Conservation (phyloP, 2,113 vertebrate genomes). For the Ptychochromis oligacanthus region DNA sequence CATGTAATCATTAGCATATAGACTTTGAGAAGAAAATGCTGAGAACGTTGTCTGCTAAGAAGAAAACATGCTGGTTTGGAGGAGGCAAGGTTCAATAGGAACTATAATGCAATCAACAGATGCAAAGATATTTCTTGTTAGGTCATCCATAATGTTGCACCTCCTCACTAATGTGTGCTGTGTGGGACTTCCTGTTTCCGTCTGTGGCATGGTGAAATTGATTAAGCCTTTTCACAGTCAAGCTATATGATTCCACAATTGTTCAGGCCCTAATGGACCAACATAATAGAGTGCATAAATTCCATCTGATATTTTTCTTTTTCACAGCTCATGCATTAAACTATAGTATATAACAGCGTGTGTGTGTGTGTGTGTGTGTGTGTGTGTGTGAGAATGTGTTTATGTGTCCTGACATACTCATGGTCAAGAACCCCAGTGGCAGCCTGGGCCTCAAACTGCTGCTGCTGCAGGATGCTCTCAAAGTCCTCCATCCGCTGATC, state of each 20-base stretch:
- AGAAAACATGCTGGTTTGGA: not conserved
- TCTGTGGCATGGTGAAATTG: not conserved
- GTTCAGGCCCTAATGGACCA: not conserved
- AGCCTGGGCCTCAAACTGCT: conserved; percentile 90
- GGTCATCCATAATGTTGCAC: not conserved
- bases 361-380: not conserved
- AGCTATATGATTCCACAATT: not conserved
- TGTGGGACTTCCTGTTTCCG: not conserved
- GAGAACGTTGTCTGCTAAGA: not conserved
- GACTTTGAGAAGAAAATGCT: not conserved
- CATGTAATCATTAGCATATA: not conserved
- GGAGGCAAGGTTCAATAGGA: not conserved
- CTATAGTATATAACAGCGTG: not conserved
- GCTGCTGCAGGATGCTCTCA: conserved; percentile 95
- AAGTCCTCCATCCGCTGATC: conserved; percentile 98
- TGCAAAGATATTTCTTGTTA: not conserved
- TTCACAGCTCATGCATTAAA: not conserved
- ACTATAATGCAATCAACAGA: not conserved
- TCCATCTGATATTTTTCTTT: not conserved
- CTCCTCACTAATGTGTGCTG: not conserved
- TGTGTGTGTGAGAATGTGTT: not conserved
- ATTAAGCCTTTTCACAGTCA: not conserved
- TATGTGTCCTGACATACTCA: conserved; percentile 81
- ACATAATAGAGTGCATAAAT: not conserved
- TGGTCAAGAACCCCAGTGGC: conserved; percentile 94